phyloP scores from a whole-genome alignment of 2,113 vertebrate species.

The Tiliqua scincoides region DNA sequence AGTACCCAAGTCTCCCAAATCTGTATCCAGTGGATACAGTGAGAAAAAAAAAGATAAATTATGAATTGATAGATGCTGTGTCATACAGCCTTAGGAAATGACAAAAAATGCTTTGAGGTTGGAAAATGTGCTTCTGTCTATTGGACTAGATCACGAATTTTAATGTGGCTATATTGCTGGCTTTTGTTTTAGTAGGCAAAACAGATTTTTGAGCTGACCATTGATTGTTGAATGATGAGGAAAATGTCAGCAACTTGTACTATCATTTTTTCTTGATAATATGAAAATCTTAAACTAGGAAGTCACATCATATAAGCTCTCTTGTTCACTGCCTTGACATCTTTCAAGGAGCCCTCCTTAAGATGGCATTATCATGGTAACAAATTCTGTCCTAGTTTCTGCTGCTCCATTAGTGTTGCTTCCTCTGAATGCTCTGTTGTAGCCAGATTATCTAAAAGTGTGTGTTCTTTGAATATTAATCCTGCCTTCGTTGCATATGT shows the following conservation, averaged over 20 bases:
- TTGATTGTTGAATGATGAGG: too few species aligned
- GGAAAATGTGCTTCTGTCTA: too few species aligned
- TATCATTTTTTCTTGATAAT: neutral
- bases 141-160: too few species aligned
- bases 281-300: neutral
- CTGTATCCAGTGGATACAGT: neutral
- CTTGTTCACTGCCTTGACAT: neutral
- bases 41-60: neutral
- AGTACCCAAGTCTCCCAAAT: neutral
- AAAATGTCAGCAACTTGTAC: neutral
- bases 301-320: neutral
- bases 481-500: too few species aligned
- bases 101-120: neutral
- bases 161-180: neutral
- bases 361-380: neutral
- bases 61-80: neutral
- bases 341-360: neutral
- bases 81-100: neutral
- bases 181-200: neutral
- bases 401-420: neutral
- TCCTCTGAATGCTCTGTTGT: neutral
- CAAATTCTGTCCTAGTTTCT: neutral
- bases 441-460: neutral
- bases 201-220: too few species aligned
- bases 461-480: neutral